Conservation (phyloP, 2,888 invertebrate species). For the Acrobasis repandana region DNA sequence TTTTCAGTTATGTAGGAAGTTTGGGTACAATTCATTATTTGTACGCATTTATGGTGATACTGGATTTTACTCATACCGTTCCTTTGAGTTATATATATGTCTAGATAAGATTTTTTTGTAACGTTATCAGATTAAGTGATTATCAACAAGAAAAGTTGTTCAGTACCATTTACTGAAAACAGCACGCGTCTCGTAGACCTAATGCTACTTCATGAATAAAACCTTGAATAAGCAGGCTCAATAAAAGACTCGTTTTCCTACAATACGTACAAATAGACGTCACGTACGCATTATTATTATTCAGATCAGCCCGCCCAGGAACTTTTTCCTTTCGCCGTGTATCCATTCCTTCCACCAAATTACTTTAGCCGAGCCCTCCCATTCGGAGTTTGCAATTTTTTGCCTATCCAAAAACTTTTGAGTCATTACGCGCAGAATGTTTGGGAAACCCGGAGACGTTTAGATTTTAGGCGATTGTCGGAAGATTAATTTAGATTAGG, state of each 20-base stretch:
- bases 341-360: constrained; percentile 43
- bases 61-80: no score
- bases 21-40: background rate
- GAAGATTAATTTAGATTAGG: background rate
- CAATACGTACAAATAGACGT: constrained; percentile 37
- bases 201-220: constrained; percentile 18
- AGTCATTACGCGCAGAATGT: constrained; percentile 44
- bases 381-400: constrained; percentile 45
- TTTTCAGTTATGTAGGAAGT: background rate
- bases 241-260: constrained; percentile 26
- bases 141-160: no score
- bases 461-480: background rate
- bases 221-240: constrained; percentile 22
- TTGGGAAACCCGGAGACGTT: constrained; percentile 17
- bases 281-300: constrained; percentile 46
- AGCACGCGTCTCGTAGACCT: no score
- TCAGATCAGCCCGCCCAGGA: constrained; percentile 40
- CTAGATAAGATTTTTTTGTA: no score
- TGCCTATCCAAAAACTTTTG: constrained; percentile 44
- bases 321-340: constrained; percentile 46
- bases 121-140: no score
- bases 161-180: no score
- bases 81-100: no score
- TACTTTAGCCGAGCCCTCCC: constrained; percentile 47
- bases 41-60: no score